Evolutionary conservation across 2,888 invertebrate genomes (phyloP).

Genomic region (Heteromurus nitidus): DNA sequence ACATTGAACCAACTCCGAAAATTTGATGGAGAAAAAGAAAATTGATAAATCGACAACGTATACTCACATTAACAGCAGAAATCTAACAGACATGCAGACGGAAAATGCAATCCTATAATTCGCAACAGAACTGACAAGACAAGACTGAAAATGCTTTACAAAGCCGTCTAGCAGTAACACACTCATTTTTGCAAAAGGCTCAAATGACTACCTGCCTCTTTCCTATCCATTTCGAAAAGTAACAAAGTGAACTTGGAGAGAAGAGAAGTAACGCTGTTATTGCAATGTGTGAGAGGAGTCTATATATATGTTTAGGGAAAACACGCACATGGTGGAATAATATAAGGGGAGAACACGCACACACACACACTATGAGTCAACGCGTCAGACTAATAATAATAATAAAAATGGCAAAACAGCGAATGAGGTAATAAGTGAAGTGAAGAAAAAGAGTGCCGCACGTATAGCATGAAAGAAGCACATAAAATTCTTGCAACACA

Average conservation of each 20-base stretch:
- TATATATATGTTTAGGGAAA: background rate
- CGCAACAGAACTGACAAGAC: background rate
- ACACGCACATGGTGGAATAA: slow-evolving; percentile 28
- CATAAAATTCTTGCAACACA: slow-evolving; percentile 51
- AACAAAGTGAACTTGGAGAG: background rate
- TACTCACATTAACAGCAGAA: background rate
- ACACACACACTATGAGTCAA: slow-evolving; percentile 36
- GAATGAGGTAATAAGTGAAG: slow-evolving; percentile 13
- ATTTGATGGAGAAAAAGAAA: slow-evolving; percentile 26
- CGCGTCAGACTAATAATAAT: slow-evolving; percentile 18
- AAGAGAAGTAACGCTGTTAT: background rate
- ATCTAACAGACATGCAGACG: background rate
- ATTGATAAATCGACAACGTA: slow-evolving; percentile 57
- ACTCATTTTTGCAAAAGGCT: background rate
- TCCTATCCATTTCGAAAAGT: background rate
- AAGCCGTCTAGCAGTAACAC: background rate
- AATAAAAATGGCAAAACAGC: slow-evolving; percentile 57
- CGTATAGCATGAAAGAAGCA: slow-evolving; percentile 49
- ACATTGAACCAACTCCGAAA: slow-evolving; percentile 3
- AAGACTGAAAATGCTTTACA: background rate
- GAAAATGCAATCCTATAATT: slow-evolving; percentile 19
- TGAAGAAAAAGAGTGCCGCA: slow-evolving; percentile 19
- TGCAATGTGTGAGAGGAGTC: background rate
- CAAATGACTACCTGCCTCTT: no score
- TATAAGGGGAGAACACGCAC: slow-evolving; percentile 39